These are phyloP conservation scores for Exaiptasia diaphana DNA, from an alignment of 64 coral and sea anemone species.

Conservation along the genomic window DNA sequence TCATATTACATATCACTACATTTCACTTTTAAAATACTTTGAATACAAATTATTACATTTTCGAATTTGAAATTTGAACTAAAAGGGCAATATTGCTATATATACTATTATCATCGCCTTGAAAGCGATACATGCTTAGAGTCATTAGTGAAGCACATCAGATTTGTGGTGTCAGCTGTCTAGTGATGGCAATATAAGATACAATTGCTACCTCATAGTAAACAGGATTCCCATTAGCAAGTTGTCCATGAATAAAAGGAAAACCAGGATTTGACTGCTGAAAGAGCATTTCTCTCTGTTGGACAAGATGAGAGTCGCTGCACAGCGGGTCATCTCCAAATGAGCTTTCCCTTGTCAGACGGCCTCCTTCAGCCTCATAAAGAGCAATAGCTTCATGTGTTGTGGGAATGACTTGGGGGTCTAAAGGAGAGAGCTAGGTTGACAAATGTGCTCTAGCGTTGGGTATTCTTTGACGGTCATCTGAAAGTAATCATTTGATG, in stretches of 20 bases:
- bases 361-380: conserved; percentile 3
- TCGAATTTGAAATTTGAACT: too few relatives aligned
- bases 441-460: not conserved
- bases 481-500: too few relatives aligned
- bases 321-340: not conserved
- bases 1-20: too few relatives aligned
- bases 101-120: too few relatives aligned
- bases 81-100: too few relatives aligned
- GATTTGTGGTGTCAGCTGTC: too few relatives aligned
- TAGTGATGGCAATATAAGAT: too few relatives aligned
- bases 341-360: not conserved
- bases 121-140: too few relatives aligned
- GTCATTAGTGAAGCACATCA: too few relatives aligned
- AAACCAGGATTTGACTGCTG: not conserved
- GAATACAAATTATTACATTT: too few relatives aligned
- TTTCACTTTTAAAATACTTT: too few relatives aligned
- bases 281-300: not conserved
- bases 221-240: not conserved
- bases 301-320: not conserved
- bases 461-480: not conserved
- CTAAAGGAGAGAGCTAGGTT: not conserved
- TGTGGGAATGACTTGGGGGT: not conserved
- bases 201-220: too few relatives aligned
- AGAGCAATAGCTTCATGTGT: not conserved
- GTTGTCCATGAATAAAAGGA: not conserved